Percentiles rank a stretch among this genome's conserved stretches.
These are phyloP conservation scores for Xenops minutus DNA, from an alignment of 2,797 vertebrate species.

Conservation along the genomic window DNA sequence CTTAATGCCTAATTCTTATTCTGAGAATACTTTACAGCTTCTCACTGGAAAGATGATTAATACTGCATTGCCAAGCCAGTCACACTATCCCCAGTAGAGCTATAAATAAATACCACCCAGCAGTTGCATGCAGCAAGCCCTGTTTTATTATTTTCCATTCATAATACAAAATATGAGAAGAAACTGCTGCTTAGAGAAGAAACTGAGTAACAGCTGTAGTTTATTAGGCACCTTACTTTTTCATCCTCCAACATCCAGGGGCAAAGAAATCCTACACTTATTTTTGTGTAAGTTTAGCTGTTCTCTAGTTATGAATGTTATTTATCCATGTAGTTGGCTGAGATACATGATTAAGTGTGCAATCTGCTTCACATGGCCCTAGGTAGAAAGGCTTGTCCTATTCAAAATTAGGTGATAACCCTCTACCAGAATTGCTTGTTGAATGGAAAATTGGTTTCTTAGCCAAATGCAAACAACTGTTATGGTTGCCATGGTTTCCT, in stretches of 20 bases:
- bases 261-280: not conserved
- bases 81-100: constrained; percentile 25
- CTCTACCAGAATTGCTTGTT: not conserved
- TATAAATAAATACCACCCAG: constrained; percentile 64
- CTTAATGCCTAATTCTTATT: constrained; percentile 39
- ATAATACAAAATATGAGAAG: constrained; percentile 26
- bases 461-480: constrained; percentile 31
- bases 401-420: not conserved
- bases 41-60: constrained; percentile 36
- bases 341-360: not conserved
- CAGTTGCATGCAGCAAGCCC: constrained; percentile 5
- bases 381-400: not conserved
- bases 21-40: constrained; percentile 3
- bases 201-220: not conserved
- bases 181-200: not conserved
- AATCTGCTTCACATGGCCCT: not conserved
- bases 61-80: constrained; percentile 40
- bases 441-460: constrained; percentile 9
- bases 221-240: not conserved
- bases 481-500: constrained; percentile 50
- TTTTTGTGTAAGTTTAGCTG: not conserved
- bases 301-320: not conserved
- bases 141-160: constrained; percentile 61
- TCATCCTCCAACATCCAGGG: not conserved
- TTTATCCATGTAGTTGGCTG: not conserved